Evolutionary conservation across 1,140 invertebrate species (phyloP).

Genomic region (Olivierus martensii): DNA sequence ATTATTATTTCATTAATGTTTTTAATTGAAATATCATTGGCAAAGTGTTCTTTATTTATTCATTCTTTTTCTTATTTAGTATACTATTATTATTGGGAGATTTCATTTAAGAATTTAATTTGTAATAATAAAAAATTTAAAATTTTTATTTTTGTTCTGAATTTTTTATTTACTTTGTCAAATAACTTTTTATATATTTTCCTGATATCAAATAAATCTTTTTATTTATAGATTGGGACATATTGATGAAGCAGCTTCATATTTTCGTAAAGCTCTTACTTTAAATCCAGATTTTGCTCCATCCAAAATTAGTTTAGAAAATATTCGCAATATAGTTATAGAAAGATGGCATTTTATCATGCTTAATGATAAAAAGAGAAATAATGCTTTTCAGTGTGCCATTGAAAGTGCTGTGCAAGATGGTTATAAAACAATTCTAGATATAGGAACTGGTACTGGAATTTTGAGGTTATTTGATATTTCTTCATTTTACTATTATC

Average conservation of each 20-base stretch:
- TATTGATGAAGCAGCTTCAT: slow-evolving; percentile 26
- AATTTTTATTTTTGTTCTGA: no score
- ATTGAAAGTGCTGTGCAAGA: slow-evolving; percentile 40
- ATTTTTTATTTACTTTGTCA: no score
- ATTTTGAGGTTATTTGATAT: slow-evolving; percentile 34
- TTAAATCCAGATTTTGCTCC: slow-evolving; percentile 27
- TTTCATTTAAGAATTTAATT: no score
- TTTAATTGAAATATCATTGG: no score
- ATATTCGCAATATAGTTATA: slow-evolving; percentile 34
- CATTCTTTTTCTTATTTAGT: no score
- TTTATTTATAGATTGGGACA: slow-evolving; percentile 26
- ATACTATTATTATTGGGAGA: no score
- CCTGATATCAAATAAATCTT: no score
- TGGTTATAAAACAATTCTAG: slow-evolving; percentile 43
- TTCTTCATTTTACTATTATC: neutral
- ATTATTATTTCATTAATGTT: no score
- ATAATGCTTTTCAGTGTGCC: slow-evolving; percentile 45
- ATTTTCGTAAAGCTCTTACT: slow-evolving; percentile 27
- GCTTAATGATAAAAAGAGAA: slow-evolving; percentile 56
- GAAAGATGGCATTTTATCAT: slow-evolving; percentile 68
- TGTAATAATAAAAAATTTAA: no score
- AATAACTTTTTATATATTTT: no score
- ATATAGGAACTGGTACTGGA: slow-evolving; percentile 60
- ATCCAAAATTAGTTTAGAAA: slow-evolving; percentile 31
- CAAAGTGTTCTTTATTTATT: no score